Conservation (phyloP, 1,140 invertebrate species). For the Drosophila kepulauana region DNA sequence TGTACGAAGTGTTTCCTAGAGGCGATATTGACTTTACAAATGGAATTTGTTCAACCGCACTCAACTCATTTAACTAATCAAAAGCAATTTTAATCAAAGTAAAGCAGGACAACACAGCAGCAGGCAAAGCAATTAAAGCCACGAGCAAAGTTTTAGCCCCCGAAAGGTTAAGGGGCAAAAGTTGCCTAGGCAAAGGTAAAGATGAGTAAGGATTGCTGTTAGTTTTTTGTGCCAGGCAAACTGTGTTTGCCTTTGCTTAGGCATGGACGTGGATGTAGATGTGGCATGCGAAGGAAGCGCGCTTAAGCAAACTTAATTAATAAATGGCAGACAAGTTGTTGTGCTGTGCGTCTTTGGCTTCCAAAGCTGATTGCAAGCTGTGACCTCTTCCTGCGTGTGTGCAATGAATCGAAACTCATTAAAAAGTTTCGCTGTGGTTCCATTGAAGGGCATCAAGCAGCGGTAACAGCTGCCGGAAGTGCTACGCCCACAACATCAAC, state of each 20-base stretch:
- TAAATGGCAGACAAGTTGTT: constrained; percentile 56
- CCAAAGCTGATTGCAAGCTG: constrained; percentile 48
- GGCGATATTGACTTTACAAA: constrained; percentile 65
- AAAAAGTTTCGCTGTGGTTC: constrained; percentile 78
- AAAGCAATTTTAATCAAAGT: constrained; percentile 81
- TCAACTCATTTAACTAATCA: constrained; percentile 78
- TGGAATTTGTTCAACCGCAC: constrained; percentile 42
- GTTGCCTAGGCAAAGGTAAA: constrained; percentile 46
- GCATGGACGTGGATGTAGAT: constrained; percentile 11
- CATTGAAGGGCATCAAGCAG: constrained; percentile 59
- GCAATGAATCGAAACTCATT: constrained; percentile 83
- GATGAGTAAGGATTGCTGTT: constrained; percentile 55
- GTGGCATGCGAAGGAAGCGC: constrained; percentile 35
- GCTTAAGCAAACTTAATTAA: constrained; percentile 82
- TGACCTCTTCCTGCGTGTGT: constrained; percentile 26
- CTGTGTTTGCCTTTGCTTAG: constrained; percentile 46
- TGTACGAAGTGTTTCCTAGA: background rate
- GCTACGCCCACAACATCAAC: constrained; percentile 19
- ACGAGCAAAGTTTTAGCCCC: constrained; percentile 67
- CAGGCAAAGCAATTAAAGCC: constrained; percentile 71
- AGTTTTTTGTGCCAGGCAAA: constrained; percentile 35
- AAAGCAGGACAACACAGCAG: constrained; percentile 29
- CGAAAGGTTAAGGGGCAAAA: constrained; percentile 63
- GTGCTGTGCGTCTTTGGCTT: background rate
- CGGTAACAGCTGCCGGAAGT: constrained; percentile 51